Percentiles rank a stretch among this genome's conserved stretches.
These are phyloP conservation scores for Cheilosia variabilis DNA, from an alignment of 2,888 invertebrate genomes.

Conservation along the genomic window DNA sequence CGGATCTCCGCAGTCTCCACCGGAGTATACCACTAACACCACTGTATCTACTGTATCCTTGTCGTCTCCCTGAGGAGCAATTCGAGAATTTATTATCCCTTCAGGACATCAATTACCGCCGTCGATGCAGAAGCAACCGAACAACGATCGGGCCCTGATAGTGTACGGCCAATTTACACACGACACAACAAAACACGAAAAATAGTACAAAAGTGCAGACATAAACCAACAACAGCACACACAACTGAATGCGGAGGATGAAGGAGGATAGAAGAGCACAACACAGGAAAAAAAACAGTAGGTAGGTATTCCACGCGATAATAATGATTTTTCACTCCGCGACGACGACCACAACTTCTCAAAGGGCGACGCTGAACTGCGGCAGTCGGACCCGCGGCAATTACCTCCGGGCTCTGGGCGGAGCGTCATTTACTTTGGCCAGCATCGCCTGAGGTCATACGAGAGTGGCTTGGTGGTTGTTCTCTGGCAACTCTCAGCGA, in stretches of 20 bases:
- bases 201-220: constrained; percentile 74
- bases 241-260: constrained; percentile 28
- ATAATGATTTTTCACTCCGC: constrained; percentile 63
- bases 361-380: constrained; percentile 75
- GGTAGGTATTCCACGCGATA: constrained; percentile 2
- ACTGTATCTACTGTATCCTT: constrained; percentile 68
- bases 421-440: constrained; percentile 70
- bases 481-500: constrained; percentile 59
- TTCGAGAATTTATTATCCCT: constrained; percentile 74
- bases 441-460: constrained; percentile 71
- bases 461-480: constrained; percentile 53
- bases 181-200: constrained; percentile 68
- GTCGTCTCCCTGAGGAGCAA: constrained; percentile 72
- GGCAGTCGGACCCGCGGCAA: constrained; percentile 77
- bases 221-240: constrained; percentile 57
- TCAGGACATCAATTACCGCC: constrained; percentile 74
- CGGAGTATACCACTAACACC: constrained; percentile 20
- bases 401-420: constrained; percentile 81
- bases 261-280: constrained; percentile 39
- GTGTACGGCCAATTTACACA: constrained; percentile 73
- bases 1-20: constrained; percentile 5
- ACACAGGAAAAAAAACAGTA: constrained; percentile 29
- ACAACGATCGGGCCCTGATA: constrained; percentile 70
- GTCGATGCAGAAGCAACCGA: constrained; percentile 61
- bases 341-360: constrained; percentile 71